A percentile compares a stretch with the other conserved stretches of the same genome.
Conservation (phyloP, 2,888 invertebrate species). For the Ischnus inquisitorius region DNA sequence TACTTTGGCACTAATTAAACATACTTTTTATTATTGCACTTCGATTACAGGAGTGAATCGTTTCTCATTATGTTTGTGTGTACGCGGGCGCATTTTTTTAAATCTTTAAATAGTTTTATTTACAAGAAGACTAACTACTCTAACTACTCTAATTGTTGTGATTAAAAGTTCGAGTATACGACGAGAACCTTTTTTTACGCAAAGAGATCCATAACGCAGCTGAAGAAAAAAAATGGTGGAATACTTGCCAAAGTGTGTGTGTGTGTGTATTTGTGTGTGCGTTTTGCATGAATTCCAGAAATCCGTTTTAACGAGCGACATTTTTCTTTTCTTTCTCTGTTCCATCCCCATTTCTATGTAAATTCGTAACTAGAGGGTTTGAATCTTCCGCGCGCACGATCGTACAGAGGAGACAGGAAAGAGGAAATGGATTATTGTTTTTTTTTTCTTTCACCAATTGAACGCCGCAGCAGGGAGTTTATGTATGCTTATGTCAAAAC, state of each 20-base stretch:
- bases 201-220: conserved; percentile 26
- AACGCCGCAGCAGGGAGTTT: conserved; percentile 65
- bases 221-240: conserved; percentile 33
- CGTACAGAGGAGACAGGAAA: conserved; percentile 37
- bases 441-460: conserved; percentile 59
- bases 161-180: conserved; percentile 55
- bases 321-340: conserved; percentile 8
- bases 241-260: conserved; percentile 38
- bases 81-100: conserved; percentile 26
- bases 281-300: conserved; percentile 28
- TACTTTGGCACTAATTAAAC: conserved; percentile 83
- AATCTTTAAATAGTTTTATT: conserved; percentile 52
- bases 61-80: conserved; percentile 59
- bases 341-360: conserved; percentile 28
- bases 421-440: conserved; percentile 48
- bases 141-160: conserved; percentile 49
- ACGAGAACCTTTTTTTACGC: conserved; percentile 43
- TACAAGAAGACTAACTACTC: conserved; percentile 55
- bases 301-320: not conserved
- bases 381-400: conserved; percentile 6
- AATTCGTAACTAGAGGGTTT: conserved; percentile 58
- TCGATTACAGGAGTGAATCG: conserved; percentile 80
- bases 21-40: conserved; percentile 82
- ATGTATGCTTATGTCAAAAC: conserved; percentile 52
- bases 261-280: conserved; percentile 2